Conservation (phyloP, 1,140 invertebrate species). For the Conus ventricosus region DNA sequence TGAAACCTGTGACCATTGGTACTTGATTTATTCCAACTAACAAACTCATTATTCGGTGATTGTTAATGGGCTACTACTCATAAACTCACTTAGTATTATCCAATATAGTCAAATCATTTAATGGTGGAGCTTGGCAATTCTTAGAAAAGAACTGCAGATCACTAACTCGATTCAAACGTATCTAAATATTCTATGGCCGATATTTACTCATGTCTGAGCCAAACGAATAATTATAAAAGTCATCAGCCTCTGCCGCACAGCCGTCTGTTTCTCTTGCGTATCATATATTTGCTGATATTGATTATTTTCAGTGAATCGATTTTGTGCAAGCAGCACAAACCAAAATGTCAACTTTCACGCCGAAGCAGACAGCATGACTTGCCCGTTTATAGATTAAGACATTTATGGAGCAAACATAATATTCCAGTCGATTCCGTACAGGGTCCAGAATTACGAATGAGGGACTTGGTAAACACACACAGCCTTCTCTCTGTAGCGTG, state of each 20-base stretch:
- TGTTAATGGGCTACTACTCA: too few species aligned
- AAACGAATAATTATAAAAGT: constrained; percentile 5
- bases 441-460: constrained; percentile 17
- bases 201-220: background rate
- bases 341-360: constrained; percentile 44
- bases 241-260: constrained; percentile 13
- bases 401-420: background rate
- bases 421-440: background rate
- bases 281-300: constrained; percentile 43
- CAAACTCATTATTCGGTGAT: too few species aligned
- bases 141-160: too few species aligned
- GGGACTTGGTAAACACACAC: constrained; percentile 33
- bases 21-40: too few species aligned
- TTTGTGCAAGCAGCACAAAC: constrained; percentile 39
- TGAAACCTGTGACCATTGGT: too few species aligned
- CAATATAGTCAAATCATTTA: too few species aligned
- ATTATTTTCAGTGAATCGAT: constrained; percentile 46
- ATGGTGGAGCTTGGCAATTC: too few species aligned
- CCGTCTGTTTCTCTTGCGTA: constrained; percentile 35
- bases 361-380: background rate
- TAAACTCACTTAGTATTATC: too few species aligned
- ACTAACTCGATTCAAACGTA: too few species aligned
- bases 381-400: background rate
- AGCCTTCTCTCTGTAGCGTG: constrained; percentile 35
- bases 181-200: too few species aligned